Percentiles rank a stretch among this genome's conserved stretches.
Conservation (phyloP, 2,797 vertebrate species). For the Sebastolobus altivelis region DNA sequence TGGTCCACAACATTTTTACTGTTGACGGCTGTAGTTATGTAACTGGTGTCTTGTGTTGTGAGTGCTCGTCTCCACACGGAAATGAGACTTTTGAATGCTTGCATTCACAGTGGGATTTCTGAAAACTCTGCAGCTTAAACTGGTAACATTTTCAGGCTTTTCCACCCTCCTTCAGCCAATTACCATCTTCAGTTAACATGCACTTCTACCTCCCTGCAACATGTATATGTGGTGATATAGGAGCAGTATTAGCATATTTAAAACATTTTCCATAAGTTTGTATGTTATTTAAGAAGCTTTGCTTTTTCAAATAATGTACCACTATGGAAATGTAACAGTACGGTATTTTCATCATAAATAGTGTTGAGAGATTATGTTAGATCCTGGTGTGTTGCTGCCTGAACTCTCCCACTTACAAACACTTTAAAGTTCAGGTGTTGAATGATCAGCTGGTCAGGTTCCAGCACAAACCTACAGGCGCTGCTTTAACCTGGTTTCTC, state of each 20-base stretch:
- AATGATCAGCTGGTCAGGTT: constrained; percentile 28
- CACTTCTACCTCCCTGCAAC: not conserved
- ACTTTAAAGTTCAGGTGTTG: not conserved
- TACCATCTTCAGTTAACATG: not conserved
- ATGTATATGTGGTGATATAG: not conserved
- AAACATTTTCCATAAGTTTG: not conserved
- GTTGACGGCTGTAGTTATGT: constrained; percentile 32
- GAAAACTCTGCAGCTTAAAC: not conserved
- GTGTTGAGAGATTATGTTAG: not conserved
- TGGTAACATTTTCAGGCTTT: not conserved
- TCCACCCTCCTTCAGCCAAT: not conserved
- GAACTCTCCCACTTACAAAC: not conserved
- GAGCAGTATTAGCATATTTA: not conserved
- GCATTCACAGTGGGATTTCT: not conserved
- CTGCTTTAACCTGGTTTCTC: not conserved
- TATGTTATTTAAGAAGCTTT: not conserved
- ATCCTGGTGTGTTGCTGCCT: not conserved
- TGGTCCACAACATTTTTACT: constrained; percentile 9
- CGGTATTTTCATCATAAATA: not conserved
- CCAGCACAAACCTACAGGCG: not conserved
- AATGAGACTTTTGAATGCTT: not conserved
- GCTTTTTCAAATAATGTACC: not conserved
- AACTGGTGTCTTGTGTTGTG: constrained; percentile 39
- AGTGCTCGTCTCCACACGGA: not conserved
- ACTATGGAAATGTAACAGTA: not conserved